These are phyloP conservation scores for Drosophila virilis DNA, from an alignment of 1,140 invertebrate species.

Conservation along the genomic window DNA sequence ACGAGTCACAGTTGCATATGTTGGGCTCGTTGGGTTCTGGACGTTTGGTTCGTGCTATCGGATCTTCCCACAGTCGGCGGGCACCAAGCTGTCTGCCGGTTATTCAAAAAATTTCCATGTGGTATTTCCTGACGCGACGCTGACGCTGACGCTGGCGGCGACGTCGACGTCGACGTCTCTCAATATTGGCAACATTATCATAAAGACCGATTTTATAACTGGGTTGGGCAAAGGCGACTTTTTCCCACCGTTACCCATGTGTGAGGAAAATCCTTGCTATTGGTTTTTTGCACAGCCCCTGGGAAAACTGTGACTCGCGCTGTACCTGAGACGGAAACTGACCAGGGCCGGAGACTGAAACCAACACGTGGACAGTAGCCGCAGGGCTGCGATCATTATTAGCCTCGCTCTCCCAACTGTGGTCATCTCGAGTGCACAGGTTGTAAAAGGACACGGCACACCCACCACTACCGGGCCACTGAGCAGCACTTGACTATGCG, in stretches of 20 bases:
- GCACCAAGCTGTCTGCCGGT: constrained; percentile 48
- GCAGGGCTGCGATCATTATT: constrained; percentile 28
- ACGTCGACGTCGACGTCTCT: constrained; percentile 30
- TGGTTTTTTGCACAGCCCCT: constrained; percentile 57
- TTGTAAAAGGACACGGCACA: constrained; percentile 57
- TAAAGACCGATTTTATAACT: constrained; percentile 71
- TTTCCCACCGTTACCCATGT: constrained; percentile 54
- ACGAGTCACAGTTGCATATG: constrained; percentile 77
- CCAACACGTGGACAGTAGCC: constrained; percentile 66
- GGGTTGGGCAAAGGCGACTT: constrained; percentile 41
- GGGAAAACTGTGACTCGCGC: constrained; percentile 20
- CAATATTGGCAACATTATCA: constrained; percentile 45
- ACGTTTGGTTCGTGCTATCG: constrained; percentile 41
- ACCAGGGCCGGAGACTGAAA: neutral
- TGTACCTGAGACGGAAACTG: constrained; percentile 23
- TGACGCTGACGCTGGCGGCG: no score
- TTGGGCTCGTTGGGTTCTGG: constrained; percentile 25
- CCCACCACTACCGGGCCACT: constrained; percentile 19
- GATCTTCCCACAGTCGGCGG: constrained; percentile 39
- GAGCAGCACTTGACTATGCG: constrained; percentile 73
- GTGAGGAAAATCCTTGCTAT: constrained; percentile 59
- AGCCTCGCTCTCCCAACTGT: constrained; percentile 43
- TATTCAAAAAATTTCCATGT: constrained; percentile 65
- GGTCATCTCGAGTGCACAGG: constrained; percentile 75
- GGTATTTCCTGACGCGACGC: constrained; percentile 47